Evolutionary conservation across 2,888 invertebrate species (phyloP), one percentile per base, ranked within the genome.

Genomic region (Minunthozetes semirufus): DNA sequence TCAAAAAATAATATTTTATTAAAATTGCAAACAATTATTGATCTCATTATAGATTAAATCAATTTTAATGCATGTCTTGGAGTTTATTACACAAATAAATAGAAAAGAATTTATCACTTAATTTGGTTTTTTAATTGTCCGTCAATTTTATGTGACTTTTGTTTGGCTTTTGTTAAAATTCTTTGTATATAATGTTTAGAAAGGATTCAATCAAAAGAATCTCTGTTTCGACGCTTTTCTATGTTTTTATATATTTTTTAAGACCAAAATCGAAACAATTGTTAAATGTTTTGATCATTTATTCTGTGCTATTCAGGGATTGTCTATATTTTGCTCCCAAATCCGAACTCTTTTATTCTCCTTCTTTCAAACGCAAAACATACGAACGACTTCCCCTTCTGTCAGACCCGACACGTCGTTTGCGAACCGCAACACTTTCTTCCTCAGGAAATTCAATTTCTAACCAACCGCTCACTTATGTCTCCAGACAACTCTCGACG

Each of bases 321-420:
- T 38, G 33, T 27, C 63, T 66, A n/a, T 66, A 33, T 33, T 66
- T 33, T 19, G 15, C 63, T 48, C 61, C 74, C 33, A 78, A 76
- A 68, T 29, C 70, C 15, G 76, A 78, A 66, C 80, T 80, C 42
- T 66, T 66, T 66, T 38, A 66, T n/a, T 82, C 82, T 33, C 82
- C 82, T 59, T 79, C 81, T 50, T 77, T 80, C 68, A 77, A 78
- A 33, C 80, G 82, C 74, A 82, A 81, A 79, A 78, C 80, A 48
- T 80, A 80, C 48, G 81, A 81, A 25, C 79, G 80, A 42, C 27
- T 66, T n/a, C 63, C 63, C 19, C 25, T 66, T 33, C 63, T 66
- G 22, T 27, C 22, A 13, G 63, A 66, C 63, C 63, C 29, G 38
- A 66, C 63, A n/a, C 63, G 63, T n/a, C 29, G 63, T 29, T 66